phyloP scores from a whole-genome alignment of 2,113 vertebrate genomes.

The Perca schrenkii region DNA sequence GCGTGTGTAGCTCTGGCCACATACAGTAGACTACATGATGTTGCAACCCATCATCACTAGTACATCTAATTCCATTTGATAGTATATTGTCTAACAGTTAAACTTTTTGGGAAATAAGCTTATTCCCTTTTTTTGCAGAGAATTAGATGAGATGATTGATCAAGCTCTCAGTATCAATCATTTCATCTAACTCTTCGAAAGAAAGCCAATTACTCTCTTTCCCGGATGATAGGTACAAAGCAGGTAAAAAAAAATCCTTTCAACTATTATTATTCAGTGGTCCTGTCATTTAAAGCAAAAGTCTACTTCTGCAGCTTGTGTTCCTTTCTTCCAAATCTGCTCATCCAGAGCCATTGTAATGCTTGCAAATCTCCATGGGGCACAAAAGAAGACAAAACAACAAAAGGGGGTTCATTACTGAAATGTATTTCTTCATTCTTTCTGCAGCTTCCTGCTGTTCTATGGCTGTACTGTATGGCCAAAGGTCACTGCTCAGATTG shows the following conservation, averaged over 20 bases:
- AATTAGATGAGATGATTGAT: too few species aligned
- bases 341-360: neutral
- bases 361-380: slow-evolving; percentile 13
- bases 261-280: neutral
- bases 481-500: slow-evolving; percentile 59
- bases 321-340: neutral
- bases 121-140: too few species aligned
- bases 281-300: neutral
- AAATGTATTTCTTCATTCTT: neutral
- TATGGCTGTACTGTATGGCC: slow-evolving; percentile 14
- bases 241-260: neutral
- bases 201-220: too few species aligned
- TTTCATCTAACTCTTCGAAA: too few species aligned
- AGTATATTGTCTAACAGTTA: too few species aligned
- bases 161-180: too few species aligned
- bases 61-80: neutral
- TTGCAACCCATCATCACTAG: neutral
- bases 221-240: neutral
- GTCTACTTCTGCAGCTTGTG: neutral
- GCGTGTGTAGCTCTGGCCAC: neutral
- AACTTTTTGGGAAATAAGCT: too few species aligned
- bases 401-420: slow-evolving; percentile 16
- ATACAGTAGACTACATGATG: neutral
- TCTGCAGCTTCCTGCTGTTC: slow-evolving; percentile 46
- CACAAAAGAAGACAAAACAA: slow-evolving; percentile 3